Base-by-base conservation (phyloP, 2,797 vertebrate genomes). In the Tadarida brasiliensis region DNA sequence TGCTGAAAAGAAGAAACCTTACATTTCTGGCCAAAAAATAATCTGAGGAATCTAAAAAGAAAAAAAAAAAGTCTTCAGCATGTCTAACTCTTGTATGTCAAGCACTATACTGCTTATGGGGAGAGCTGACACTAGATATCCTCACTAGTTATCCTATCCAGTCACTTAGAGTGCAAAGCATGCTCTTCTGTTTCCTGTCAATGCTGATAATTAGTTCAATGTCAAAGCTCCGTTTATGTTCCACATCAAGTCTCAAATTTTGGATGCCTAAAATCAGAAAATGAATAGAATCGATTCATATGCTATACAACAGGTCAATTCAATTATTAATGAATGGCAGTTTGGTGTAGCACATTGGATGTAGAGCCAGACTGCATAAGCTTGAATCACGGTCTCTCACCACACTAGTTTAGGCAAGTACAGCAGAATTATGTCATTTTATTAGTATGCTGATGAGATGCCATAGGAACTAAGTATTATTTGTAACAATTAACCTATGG, bases 151-250 rank as follows among this genome's bases (percentile, higher is more conserved):
- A 78, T 20, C 61, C 44, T 56, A 49, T 35, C 35, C 81, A 67
- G 35, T 71, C 56, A 77, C 56, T 77, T 61, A 73, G 5, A 70
- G 11, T 82, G 56, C 56, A 78, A 81, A 92, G 57, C 59, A 71
- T 24, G 39, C 49, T 90, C 88, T 76, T 87, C 65, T 74, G 61
- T 89, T 86, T 95, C 51, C 65, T 93, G 44, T 95, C 87, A 87
- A 44, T 56, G 26, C 49, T 77, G 74, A 74, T 26, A 24, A 94
- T 92, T 78, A 93, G 93, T 44, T 87, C 78, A 88, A 14, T 33
- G 49, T 90, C 70, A 86, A 96, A 96, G 67, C 19, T 96, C 83
- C 88, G 26, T 78, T 77, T 91, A 90, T 35, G 26, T 30, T 71
- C 77, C 91, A 19, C 30, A 83, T 39, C 71, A 91, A 93, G 49